Evolutionary conservation across 2,888 invertebrate species (phyloP), one percentile per base, ranked within the genome.

Genomic region (Zootermopsis nevadensis): DNA sequence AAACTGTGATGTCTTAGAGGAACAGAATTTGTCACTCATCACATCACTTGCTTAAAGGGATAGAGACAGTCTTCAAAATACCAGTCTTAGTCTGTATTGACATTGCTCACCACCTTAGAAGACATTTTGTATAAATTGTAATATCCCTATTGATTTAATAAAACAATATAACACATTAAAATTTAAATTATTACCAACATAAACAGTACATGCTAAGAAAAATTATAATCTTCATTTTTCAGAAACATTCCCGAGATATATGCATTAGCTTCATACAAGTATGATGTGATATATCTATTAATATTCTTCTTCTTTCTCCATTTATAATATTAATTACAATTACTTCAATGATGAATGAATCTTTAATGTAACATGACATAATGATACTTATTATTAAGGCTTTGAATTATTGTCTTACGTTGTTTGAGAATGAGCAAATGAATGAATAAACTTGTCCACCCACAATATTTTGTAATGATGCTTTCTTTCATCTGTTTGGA

Each of bases 391-490:
- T 77, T 81, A 35, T 81, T 85, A 85, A 85, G 85, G 85, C 85
- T 85, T 60, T 84, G 77, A 83, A 85, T 85, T 85, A 85, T 85
- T 85, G 85, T 85, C 85, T 84, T 85, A 84, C 84, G 85, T 85
- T 85, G 74, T 81, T 77, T 79, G 67, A 79, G 48, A 31, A 79
- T 77, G 77, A 77, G 81, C 79, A n/a, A 60, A 77, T 77, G 53
- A 77, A 77, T 77, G 77, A 77, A 77, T 38, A 42, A 24, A 15
- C 35, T 42, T 30, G 30, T 42, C 33, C 60, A 60, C 66, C 31
- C 66, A 24, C n/a, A 33, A 74, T 38, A 74, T 38, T 7, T 74
- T 72, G 12, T 38, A 38, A n/a, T 74, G 15, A 74, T 38, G 31
- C 31, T 74, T 27, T 38, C 8, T 74, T 74, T 42, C n/a, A 38